Evolutionary conservation across 1,140 invertebrate species (phyloP), one percentile per base, ranked within the genome.

Genomic region (Drosophila chauvacae): DNA sequence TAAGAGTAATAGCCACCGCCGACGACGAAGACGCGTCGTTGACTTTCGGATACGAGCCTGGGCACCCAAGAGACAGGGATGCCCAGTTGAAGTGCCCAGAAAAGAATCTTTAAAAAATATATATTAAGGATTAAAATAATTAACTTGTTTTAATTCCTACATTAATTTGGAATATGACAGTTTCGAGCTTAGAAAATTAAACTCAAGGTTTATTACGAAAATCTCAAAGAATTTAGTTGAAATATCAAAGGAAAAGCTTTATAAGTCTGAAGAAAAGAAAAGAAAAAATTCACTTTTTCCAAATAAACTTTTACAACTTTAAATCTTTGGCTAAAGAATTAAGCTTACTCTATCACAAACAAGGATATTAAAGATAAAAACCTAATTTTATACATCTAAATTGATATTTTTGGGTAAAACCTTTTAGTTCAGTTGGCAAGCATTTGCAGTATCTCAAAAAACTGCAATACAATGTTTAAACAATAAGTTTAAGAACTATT

Each of bases 1-100:
- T 57, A 83, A 82, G 76, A 82, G 78, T 77, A 81, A 82, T 81
- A 81, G 70, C 75, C 79, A 70, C 58, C 75, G 72, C 42, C 77
- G 33, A 20, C 65, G 63, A 30, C 51, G 57, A 44, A 41, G 73
- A 47, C 45, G 74, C 65, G 75, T 66, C 78, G 62, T 41, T 61
- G 80, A 73, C 80, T 82, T 68, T 84, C 47, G 73, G 53, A 58
- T 75, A 55, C 50, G 23, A 64, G 55, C 64, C 48, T 47, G 37
- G 42, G 61, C 71, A 57, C 51, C 18, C 60, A 23, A 35, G 18
- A 20, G 35, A 2, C 60, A 51, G 66, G 61, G 69, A 39, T 73
- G 58, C 26, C 45, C 30, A 65, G 16, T 35, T 53, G 0, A 13
- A 35, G 16, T 26, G 4, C 11, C 10, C 10, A 6, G 9, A 28